phyloP scores from a whole-genome alignment of 2,113 vertebrate genomes.

The Anarrhichthys ocellatus region DNA sequence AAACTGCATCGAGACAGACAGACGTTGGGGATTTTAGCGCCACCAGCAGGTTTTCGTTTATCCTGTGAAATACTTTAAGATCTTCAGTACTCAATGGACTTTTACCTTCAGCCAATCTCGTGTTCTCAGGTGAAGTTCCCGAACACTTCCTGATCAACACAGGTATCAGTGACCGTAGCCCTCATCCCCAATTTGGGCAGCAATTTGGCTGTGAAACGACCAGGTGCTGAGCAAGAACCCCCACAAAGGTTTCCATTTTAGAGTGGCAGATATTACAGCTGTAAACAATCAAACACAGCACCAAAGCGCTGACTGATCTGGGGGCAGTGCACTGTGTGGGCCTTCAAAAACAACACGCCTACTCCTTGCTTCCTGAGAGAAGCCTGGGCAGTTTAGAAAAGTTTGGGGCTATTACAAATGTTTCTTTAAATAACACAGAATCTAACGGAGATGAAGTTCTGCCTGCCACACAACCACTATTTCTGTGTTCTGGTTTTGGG shows the following conservation, averaged over 20 bases:
- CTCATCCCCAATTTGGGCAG: background rate
- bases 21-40: background rate
- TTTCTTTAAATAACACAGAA: slow-evolving; percentile 44
- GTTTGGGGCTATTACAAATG: slow-evolving; percentile 17
- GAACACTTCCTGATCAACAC: background rate
- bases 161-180: background rate
- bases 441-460: background rate
- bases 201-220: background rate
- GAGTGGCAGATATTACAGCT: slow-evolving; percentile 16
- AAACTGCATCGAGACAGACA: background rate
- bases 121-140: background rate
- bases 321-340: slow-evolving; percentile 54
- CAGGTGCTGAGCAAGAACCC: background rate
- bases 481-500: background rate
- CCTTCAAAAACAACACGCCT: slow-evolving; percentile 51
- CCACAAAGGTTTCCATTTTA: slow-evolving; percentile 19
- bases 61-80: background rate
- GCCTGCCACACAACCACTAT: background rate
- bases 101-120: background rate
- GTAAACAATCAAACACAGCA: slow-evolving; percentile 40
- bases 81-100: background rate
- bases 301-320: slow-evolving; percentile 27
- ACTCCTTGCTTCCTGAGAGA: slow-evolving; percentile 46
- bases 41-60: background rate
- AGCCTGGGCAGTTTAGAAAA: slow-evolving; percentile 32